phyloP scores from a whole-genome alignment of 2,797 vertebrate species.

The Alcedo atthis region DNA sequence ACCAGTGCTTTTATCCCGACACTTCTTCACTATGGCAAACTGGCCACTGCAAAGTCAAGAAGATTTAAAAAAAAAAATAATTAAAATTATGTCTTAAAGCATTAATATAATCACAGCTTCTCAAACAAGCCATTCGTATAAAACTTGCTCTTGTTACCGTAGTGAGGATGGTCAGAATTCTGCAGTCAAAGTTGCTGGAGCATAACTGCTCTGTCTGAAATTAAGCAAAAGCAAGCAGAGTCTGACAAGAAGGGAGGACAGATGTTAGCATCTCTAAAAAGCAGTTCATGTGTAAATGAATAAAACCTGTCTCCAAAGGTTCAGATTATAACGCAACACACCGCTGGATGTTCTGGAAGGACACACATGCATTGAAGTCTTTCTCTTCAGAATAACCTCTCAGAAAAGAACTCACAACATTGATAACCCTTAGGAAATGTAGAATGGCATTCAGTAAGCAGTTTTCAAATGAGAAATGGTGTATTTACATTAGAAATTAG shows the following conservation, averaged over 20 bases:
- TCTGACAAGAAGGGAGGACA: not conserved
- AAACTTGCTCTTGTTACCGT: not conserved
- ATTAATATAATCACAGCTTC: not conserved
- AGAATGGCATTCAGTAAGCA: not conserved
- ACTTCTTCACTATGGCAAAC: slow-evolving; percentile 94
- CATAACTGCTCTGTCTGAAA: not conserved
- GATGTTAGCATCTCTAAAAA: not conserved
- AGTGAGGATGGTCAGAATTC: not conserved
- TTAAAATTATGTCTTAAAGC: not conserved
- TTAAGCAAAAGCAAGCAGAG: not conserved
- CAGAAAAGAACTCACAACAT: not conserved
- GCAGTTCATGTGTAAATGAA: not conserved
- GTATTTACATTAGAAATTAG: not conserved
- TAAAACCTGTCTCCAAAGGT: not conserved
- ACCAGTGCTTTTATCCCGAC: slow-evolving; percentile 86
- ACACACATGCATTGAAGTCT: not conserved
- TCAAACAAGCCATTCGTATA: not conserved
- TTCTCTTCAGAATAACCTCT: not conserved
- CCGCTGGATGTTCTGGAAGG: not conserved
- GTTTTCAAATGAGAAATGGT: not conserved
- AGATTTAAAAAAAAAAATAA: not conserved
- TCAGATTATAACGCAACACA: not conserved
- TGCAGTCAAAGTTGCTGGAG: not conserved
- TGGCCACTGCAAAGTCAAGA: slow-evolving; percentile 84
- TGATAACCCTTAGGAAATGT: not conserved